Percentiles rank a stretch among this genome's conserved stretches.
Conservation (phyloP, 1,140 invertebrate genomes). For the Drosophila paulistorum region DNA sequence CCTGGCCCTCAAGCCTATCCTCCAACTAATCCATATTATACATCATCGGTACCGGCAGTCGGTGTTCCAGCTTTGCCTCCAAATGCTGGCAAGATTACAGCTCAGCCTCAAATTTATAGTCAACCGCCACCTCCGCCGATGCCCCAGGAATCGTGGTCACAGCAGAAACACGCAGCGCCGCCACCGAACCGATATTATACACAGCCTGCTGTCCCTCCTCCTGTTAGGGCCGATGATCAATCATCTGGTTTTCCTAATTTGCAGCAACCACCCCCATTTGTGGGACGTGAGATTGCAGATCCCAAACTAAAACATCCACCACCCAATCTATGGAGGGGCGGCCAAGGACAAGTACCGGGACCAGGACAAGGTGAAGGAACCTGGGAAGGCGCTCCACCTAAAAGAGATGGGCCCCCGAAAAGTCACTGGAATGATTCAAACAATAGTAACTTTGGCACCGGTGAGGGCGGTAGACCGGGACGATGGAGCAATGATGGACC, state of each 20-base stretch:
- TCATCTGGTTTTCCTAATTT: constrained; percentile 53
- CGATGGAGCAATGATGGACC: neutral
- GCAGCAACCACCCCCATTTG: constrained; percentile 59
- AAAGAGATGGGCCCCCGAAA: neutral
- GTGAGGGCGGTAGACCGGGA: neutral
- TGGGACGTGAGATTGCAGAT: constrained; percentile 8
- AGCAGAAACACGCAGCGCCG: constrained; percentile 22
- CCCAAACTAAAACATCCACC: constrained; percentile 17
- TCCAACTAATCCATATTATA: constrained; percentile 20
- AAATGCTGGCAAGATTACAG: constrained; percentile 60
- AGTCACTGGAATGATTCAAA: neutral
- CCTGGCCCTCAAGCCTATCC: constrained; percentile 48
- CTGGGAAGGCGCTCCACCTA: neutral
- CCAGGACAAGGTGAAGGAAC: neutral
- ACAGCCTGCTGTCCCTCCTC: constrained; percentile 21
- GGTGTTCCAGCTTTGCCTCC: constrained; percentile 8
- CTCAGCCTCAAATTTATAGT: constrained; percentile 72
- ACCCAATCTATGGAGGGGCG: constrained; percentile 24
- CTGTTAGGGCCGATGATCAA: neutral
- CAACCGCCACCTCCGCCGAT: constrained; percentile 84
- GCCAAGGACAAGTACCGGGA: neutral
- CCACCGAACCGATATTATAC: constrained; percentile 27
- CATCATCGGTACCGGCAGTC: constrained; percentile 13
- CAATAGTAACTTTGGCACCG: neutral
- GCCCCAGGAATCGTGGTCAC: constrained; percentile 45